A percentile compares a stretch with the other conserved stretches of the same genome.
Conservation (phyloP, 2,113 vertebrate genomes). For the Glaucidium brasilianum region DNA sequence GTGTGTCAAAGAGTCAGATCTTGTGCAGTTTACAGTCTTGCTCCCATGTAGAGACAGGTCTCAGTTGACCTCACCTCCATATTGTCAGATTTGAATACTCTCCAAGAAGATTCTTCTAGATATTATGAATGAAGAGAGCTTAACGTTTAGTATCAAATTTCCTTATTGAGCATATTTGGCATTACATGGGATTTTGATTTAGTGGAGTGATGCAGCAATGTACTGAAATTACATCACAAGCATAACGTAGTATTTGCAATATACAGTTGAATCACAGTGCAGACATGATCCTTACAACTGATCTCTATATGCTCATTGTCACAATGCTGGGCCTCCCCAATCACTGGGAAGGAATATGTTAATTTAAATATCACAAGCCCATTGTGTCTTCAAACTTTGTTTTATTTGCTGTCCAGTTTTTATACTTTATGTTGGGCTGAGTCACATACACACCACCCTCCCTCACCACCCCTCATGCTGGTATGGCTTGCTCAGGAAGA, state of each 20-base stretch:
- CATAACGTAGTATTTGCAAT: background rate
- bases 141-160: background rate
- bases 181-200: background rate
- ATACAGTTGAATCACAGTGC: background rate
- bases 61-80: accelerated
- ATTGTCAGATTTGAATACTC: background rate
- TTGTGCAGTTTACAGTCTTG: background rate
- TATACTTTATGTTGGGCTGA: background rate
- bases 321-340: background rate
- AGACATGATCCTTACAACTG: accelerated
- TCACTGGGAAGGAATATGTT: background rate
- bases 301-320: background rate
- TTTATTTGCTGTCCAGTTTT: background rate
- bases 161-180: background rate
- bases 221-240: background rate
- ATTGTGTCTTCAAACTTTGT: background rate
- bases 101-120: background rate
- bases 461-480: background rate
- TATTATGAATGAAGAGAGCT: accelerated
- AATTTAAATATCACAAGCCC: background rate
- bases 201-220: background rate
- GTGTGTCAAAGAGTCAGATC: background rate
- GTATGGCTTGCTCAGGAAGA: background rate
- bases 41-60: background rate
- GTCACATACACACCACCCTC: accelerated